phyloP scores from a whole-genome alignment of 2,797 vertebrate species.

The Epinephelus malabaricus region DNA sequence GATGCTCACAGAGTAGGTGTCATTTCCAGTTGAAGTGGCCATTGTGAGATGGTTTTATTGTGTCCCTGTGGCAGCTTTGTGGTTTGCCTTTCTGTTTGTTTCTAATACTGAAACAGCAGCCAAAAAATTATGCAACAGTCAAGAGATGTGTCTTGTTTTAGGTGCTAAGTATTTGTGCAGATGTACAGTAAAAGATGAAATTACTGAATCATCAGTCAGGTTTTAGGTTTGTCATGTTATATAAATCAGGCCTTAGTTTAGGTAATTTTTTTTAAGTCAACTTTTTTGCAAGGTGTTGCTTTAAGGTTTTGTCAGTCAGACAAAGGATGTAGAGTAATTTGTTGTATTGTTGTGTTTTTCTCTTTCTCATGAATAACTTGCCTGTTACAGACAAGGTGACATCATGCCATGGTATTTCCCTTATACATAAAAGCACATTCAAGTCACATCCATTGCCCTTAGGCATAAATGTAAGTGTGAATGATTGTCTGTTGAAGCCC shows the following conservation, averaged over 20 bases:
- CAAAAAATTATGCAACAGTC: conserved; percentile 5
- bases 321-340: conserved; percentile 1
- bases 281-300: background rate
- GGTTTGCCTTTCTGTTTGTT: conserved; percentile 2
- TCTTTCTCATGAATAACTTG: conserved; percentile 25
- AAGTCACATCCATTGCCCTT: conserved; percentile 54
- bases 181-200: background rate
- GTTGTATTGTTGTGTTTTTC: conserved; percentile 1
- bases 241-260: background rate
- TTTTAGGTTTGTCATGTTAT: background rate
- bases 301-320: background rate
- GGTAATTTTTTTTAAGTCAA: background rate
- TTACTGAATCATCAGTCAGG: background rate
- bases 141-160: background rate
- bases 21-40: conserved; percentile 49
- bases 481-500: conserved; percentile 59
- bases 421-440: conserved; percentile 38
- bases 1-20: conserved; percentile 44
- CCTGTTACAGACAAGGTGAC: conserved; percentile 41
- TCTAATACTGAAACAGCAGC: conserved; percentile 1
- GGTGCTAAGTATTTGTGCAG: background rate
- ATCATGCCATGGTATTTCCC: conserved; percentile 11
- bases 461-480: conserved; percentile 61
- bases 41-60: conserved; percentile 42
- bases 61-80: conserved; percentile 17